phyloP scores from a whole-genome alignment of 1,140 invertebrate species.

The Steinernema feltiae region DNA sequence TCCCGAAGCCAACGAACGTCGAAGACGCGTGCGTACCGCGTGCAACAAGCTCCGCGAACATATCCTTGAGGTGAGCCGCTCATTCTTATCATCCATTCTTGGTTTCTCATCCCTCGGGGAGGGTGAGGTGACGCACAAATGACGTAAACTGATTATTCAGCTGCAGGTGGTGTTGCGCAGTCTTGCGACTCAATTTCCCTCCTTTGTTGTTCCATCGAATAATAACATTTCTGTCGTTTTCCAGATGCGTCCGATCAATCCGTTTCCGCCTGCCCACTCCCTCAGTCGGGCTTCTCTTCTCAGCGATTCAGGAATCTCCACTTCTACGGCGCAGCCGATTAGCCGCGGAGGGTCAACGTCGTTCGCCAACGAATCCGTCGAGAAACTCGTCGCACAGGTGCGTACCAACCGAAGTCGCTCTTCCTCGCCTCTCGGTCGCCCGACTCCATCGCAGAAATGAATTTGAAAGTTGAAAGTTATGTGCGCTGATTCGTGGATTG shows the following conservation, averaged over 20 bases:
- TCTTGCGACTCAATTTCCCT: too few species aligned
- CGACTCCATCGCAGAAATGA: neutral
- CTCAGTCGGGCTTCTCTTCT: neutral
- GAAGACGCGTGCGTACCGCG: neutral
- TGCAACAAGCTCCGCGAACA: slow-evolving; percentile 5
- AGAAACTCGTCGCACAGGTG: neutral
- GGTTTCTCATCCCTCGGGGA: too few species aligned
- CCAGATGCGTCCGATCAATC: slow-evolving; percentile 3
- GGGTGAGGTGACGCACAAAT: too few species aligned
- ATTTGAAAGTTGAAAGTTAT: too few species aligned
- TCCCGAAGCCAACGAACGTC: neutral
- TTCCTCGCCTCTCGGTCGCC: neutral
- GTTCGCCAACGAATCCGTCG: neutral
- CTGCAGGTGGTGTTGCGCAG: too few species aligned
- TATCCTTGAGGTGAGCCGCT: slow-evolving; percentile 1
- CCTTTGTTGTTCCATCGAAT: too few species aligned
- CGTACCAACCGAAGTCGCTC: neutral
- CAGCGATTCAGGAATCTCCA: neutral
- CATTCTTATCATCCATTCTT: too few species aligned
- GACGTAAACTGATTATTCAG: too few species aligned
- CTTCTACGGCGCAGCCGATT: neutral
- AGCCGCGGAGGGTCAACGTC: neutral
- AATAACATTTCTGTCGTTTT: neutral
- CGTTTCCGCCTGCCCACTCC: neutral
- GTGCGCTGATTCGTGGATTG: too few species aligned